Conservation (phyloP, 2,113 vertebrate genomes). For the Daphoenositta chrysoptera region DNA sequence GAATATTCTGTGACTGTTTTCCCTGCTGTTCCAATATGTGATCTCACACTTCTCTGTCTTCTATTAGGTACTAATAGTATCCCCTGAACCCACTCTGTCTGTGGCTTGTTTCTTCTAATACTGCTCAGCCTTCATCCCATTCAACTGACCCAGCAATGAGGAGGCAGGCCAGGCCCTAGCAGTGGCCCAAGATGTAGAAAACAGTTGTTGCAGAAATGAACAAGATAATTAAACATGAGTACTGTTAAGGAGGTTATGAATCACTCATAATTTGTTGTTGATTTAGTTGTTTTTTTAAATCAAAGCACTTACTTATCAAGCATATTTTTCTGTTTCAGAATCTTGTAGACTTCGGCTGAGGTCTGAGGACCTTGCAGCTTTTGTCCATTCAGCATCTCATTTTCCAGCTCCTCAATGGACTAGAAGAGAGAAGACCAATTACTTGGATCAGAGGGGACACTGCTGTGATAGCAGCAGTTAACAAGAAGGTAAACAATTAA, state of each 20-base stretch:
- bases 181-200: not conserved
- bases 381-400: conserved; percentile 87
- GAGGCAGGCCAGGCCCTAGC: not conserved
- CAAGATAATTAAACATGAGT: not conserved
- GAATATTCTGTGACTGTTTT: not conserved
- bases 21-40: not conserved
- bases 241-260: not conserved
- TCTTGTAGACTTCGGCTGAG: conserved; percentile 70
- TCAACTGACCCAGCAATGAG: not conserved
- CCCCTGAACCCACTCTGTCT: not conserved
- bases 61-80: not conserved
- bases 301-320: conserved; percentile 65
- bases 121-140: not conserved
- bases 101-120: not conserved
- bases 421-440: conserved; percentile 46
- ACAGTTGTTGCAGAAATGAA: not conserved
- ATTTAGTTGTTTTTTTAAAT: not conserved
- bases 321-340: conserved; percentile 65
- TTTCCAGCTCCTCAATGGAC: conserved; percentile 83
- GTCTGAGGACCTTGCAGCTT: conserved; percentile 89
- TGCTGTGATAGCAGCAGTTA: not conserved
- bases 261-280: not conserved
- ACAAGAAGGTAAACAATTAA: not conserved
- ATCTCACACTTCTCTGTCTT: not conserved
- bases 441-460: not conserved